A percentile compares a stretch with the other conserved stretches of the same genome.
Evolutionary conservation across 2,888 invertebrate genomes (phyloP).

Genomic region (Theristus sp.): DNA sequence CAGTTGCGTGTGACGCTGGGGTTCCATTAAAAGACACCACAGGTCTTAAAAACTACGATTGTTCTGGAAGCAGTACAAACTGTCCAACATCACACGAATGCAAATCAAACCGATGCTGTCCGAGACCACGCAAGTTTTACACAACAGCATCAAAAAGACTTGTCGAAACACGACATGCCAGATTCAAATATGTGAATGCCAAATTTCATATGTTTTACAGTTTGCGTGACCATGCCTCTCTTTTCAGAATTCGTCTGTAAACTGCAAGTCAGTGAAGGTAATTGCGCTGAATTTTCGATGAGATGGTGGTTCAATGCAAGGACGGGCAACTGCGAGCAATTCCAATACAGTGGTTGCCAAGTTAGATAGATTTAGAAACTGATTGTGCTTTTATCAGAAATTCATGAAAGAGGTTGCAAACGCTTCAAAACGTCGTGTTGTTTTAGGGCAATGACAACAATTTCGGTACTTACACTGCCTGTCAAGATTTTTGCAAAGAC

Average conservation of each 20-base stretch:
- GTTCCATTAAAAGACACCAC: constrained; percentile 4
- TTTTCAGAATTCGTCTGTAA: constrained; percentile 27
- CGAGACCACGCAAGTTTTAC: background rate
- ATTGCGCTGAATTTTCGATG: constrained; percentile 25
- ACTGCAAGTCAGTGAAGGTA: constrained; percentile 23
- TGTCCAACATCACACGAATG: constrained; percentile 4
- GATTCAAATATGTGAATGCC: no score
- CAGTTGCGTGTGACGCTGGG: constrained; percentile 3
- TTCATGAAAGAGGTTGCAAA: no score
- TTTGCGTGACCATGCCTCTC: no score
- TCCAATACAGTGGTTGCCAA: constrained; percentile 25
- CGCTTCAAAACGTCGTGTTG: no score
- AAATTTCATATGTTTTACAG: no score
- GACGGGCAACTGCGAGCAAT: constrained; percentile 28
- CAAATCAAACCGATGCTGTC: constrained; percentile 3
- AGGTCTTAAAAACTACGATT: background rate
- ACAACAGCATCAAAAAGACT: no score
- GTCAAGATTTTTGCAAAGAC: background rate
- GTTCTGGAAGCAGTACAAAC: background rate
- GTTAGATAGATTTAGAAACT: no score
- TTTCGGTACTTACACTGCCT: background rate
- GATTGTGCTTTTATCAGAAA: no score
- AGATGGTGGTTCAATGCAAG: constrained; percentile 30
- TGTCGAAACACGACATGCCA: no score
- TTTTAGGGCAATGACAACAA: background rate